Conservation (phyloP, 2,888 invertebrate genomes). For the Cremastobaeus sp. region DNA sequence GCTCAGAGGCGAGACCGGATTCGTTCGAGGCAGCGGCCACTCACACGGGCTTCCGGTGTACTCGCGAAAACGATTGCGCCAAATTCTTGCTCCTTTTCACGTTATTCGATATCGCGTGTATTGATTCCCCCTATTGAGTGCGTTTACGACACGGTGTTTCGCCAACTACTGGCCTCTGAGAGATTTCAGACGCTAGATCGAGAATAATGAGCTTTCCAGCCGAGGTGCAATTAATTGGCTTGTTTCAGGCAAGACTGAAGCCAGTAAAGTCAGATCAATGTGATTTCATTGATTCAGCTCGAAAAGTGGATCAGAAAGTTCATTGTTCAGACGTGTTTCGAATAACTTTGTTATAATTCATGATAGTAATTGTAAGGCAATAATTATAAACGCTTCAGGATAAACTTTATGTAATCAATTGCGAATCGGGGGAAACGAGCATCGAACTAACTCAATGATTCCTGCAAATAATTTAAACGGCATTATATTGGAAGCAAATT, state of each 20-base stretch:
- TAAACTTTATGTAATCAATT: too few relatives aligned
- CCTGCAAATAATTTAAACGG: too few relatives aligned
- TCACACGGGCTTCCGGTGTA: slow-evolving; percentile 35
- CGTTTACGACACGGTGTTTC: slow-evolving; percentile 20
- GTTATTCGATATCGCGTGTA: slow-evolving; percentile 32
- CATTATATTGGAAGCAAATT: slow-evolving; percentile 72
- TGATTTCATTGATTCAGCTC: slow-evolving; percentile 5
- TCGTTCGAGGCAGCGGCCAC: slow-evolving; percentile 52
- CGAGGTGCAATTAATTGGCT: slow-evolving; percentile 14
- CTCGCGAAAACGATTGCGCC: slow-evolving; percentile 45
- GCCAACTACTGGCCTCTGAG: slow-evolving; percentile 7
- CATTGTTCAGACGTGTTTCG: too few relatives aligned
- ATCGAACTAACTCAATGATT: too few relatives aligned
- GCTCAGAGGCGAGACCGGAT: slow-evolving; percentile 52
- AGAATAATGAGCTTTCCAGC: slow-evolving; percentile 22
- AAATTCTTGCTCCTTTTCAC: slow-evolving; percentile 40
- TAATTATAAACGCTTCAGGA: too few relatives aligned
- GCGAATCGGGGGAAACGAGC: too few relatives aligned
- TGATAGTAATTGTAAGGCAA: too few relatives aligned
- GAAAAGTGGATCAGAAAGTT: too few relatives aligned
- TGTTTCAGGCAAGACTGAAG: too few relatives aligned
- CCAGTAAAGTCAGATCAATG: too few relatives aligned
- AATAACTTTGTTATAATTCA: too few relatives aligned
- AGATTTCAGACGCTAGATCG: slow-evolving; percentile 13
- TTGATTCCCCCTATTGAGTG: slow-evolving; percentile 44